Evolutionary conservation across 2,888 invertebrate genomes (phyloP), one percentile per base, ranked within the genome.

Genomic region (Allophyes oxyacanthae): DNA sequence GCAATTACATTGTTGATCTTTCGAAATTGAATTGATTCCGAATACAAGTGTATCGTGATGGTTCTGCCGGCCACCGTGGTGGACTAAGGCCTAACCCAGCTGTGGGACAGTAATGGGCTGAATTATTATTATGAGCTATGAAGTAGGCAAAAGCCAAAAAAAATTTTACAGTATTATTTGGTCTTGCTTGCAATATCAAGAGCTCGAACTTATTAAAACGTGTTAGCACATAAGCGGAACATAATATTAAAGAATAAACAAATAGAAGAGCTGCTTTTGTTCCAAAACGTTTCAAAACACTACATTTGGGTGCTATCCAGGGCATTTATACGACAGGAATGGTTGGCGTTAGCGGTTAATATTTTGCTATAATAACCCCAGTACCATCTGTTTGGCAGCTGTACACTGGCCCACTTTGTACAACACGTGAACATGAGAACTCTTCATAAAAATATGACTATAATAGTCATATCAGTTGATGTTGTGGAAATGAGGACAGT

Each of bases 381-480:
- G 44, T 45, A 37, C 55, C 88, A 89, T 87, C 81, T 89, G 88
- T 74, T 83, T 72, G 78, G 81, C 89, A 89, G 82, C 81, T 89
- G 89, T 63, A 57, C 55, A 33, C 73, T 83, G 85, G 66, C 84
- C 88, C 76, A 87, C 64, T 84, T 87, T 67, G 64, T n/a, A 56
- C 56, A 79, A 84, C 88, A 87, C 80, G 79, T 87, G 88, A 81
- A 58, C 52, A 45, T 43, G 55, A 40, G 65, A 77, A 67, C 67
- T 42, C 63, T 54, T 34, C 14, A 33, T 59, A 63, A 64, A 73
- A 73, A 61, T 64, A 60, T 64, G 63, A 50, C 51, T 71, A 58
- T 65, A 61, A 64, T 75, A 44, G 63, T 52, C 37, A 54, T 64
- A 60, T 67, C 43, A 51, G 13, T 56, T 41, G 38, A 53, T 52